Percentiles rank a stretch among this genome's conserved stretches.
Evolutionary conservation across 2,113 vertebrate genomes (phyloP).

Genomic region (Rhodinocichla rosea): DNA sequence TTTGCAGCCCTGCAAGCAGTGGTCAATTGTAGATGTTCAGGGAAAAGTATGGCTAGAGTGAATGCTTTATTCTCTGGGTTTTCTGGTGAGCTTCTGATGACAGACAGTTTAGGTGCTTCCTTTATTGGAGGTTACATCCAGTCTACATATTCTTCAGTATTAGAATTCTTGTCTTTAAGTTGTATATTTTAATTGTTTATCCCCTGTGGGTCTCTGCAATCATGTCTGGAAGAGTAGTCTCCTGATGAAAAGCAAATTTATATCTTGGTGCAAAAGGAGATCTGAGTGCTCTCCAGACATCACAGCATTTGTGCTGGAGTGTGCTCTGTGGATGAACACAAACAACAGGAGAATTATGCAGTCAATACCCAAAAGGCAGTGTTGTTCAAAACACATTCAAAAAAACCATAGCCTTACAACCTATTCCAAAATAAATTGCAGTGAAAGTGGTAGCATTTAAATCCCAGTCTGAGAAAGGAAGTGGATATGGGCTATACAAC

Average conservation of each 20-base stretch:
- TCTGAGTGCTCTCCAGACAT: not conserved
- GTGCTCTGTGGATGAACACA: not conserved
- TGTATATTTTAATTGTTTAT: not conserved
- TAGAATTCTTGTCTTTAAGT: not conserved
- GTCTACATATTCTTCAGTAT: not conserved
- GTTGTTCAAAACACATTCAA: not conserved
- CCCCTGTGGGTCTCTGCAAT: not conserved
- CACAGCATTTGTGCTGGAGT: not conserved
- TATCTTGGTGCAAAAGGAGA: not conserved
- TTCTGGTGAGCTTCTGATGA: not conserved
- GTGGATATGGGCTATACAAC: not conserved
- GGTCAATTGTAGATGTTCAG: not conserved
- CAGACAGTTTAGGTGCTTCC: not conserved
- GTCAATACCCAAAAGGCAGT: not conserved
- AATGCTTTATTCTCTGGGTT: not conserved
- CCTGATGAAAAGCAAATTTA: not conserved
- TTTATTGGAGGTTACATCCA: not conserved
- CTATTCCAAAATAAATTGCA: not conserved
- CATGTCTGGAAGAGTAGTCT: not conserved
- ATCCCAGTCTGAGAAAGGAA: not conserved
- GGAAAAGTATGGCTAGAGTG: not conserved
- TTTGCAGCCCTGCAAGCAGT: no score
- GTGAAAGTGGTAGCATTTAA: not conserved
- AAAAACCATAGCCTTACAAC: not conserved
- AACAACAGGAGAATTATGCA: not conserved